These are phyloP conservation scores for Bruchidius siliquastri DNA, from an alignment of 2,888 invertebrate species.

Conservation along the genomic window DNA sequence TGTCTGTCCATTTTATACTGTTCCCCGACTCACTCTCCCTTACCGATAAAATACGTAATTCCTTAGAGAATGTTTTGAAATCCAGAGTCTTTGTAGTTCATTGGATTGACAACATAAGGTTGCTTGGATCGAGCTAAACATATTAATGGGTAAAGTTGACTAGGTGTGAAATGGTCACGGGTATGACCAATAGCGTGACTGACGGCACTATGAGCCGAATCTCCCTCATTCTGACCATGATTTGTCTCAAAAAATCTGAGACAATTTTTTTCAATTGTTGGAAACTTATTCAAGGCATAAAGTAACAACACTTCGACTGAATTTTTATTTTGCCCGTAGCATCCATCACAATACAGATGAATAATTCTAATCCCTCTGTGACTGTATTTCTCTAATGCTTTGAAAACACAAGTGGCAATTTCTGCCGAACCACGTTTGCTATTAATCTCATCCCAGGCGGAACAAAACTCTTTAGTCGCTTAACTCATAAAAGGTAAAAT, in stretches of 20 bases:
- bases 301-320: slow-evolving; percentile 5
- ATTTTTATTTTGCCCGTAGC: slow-evolving; percentile 5
- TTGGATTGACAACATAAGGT: slow-evolving; percentile 8
- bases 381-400: not conserved
- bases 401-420: slow-evolving; percentile 6
- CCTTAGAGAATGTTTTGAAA: slow-evolving; percentile 11
- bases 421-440: slow-evolving; percentile 8
- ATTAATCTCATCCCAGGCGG: slow-evolving; percentile 4
- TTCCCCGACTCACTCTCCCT: slow-evolving; percentile 1
- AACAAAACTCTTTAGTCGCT: slow-evolving; percentile 11
- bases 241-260: slow-evolving; percentile 7
- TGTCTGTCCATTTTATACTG: slow-evolving; percentile 7
- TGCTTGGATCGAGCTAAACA: slow-evolving; percentile 8
- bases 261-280: slow-evolving; percentile 4
- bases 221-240: slow-evolving; percentile 14
- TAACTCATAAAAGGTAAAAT: slow-evolving; percentile 9
- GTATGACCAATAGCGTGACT: slow-evolving; percentile 6
- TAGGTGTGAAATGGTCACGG: slow-evolving; percentile 9
- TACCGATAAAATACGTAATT: not conserved
- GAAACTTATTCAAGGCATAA: slow-evolving; percentile 6
- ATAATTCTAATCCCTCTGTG: not conserved
- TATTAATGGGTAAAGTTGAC: slow-evolving; percentile 13
- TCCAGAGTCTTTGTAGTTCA: slow-evolving; percentile 5
- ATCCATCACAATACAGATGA: slow-evolving; percentile 1
- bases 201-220: slow-evolving; percentile 11